Evolutionary conservation across 1,140 invertebrate species (phyloP).

Genomic region (Pseudomyrmex dendroicus): DNA sequence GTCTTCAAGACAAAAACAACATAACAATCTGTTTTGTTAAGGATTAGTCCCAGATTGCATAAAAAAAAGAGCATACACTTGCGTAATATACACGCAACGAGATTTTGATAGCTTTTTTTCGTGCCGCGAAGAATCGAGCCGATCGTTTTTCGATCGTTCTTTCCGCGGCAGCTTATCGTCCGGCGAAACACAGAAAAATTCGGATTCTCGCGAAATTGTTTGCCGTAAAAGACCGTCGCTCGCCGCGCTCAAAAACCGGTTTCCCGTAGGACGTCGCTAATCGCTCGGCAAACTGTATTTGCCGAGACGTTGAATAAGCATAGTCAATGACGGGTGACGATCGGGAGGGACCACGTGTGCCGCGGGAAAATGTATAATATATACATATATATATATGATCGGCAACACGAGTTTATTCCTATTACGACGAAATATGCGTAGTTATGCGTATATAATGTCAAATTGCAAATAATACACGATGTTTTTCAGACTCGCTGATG

Average conservation of each 20-base stretch:
- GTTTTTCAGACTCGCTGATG: conserved; percentile 23
- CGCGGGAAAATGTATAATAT: not conserved
- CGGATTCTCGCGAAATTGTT: conserved; percentile 10
- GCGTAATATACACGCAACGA: not conserved
- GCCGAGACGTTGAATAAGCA: conserved; percentile 31
- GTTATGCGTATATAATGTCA: conserved; percentile 28
- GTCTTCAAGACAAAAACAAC: not conserved
- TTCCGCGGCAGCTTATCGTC: not conserved
- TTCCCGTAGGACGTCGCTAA: conserved; percentile 29
- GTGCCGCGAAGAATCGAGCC: not conserved
- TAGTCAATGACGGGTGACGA: conserved; percentile 45
- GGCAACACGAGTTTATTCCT: conserved; percentile 49
- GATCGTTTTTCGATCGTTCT: conserved; percentile 23
- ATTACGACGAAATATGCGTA: conserved; percentile 16
- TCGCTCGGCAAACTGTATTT: conserved; percentile 40
- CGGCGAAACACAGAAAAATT: conserved; percentile 6
- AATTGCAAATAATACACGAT: conserved; percentile 17
- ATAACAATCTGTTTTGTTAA: not conserved
- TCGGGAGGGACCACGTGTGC: conserved; percentile 10
- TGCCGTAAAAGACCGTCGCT: conserved; percentile 33
- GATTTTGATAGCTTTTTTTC: not conserved
- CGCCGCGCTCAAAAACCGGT: conserved; percentile 25
- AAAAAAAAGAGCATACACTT: not conserved
- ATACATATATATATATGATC: conserved; percentile 21
- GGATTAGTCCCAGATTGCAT: not conserved